These are phyloP conservation scores for Ophioninae sp. DNA, from an alignment of 2,888 invertebrate species.

Conservation along the genomic window DNA sequence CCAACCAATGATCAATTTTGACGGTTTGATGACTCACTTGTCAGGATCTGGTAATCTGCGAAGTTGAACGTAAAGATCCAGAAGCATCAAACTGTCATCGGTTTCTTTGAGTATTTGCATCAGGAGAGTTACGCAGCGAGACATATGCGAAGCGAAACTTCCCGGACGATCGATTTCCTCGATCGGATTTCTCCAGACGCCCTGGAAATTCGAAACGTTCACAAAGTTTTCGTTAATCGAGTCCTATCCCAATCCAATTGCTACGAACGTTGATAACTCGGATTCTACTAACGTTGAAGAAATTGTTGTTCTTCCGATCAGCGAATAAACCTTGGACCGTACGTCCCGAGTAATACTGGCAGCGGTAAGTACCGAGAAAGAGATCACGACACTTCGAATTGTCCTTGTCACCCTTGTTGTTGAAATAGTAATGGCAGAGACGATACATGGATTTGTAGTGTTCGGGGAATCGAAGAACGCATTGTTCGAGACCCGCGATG, in stretches of 20 bases:
- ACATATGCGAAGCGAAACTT: constrained; percentile 95
- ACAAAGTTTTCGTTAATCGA: too few species aligned
- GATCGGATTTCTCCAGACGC: constrained; percentile 95
- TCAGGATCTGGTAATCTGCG: constrained; percentile 91
- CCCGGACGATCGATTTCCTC: constrained; percentile 96
- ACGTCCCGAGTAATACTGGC: constrained; percentile 84
- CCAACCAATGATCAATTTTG: too few species aligned
- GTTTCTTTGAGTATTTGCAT: constrained; percentile 91
- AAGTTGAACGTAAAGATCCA: constrained; percentile 90
- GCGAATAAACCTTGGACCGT: constrained; percentile 91
- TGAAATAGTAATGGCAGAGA: constrained; percentile 91
- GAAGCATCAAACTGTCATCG: constrained; percentile 89
- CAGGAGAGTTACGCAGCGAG: constrained; percentile 90
- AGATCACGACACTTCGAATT: constrained; percentile 87
- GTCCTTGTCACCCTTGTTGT: constrained; percentile 86
- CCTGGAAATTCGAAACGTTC: constrained; percentile 80
- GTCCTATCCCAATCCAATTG: too few species aligned
- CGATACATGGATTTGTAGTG: constrained; percentile 97
- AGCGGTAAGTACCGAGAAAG: constrained; percentile 86
- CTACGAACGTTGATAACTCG: neutral
- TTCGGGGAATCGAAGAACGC: constrained; percentile 92
- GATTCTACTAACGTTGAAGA: constrained; percentile 88
- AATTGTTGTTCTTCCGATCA: constrained; percentile 92
- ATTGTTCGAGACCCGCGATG: constrained; percentile 90
- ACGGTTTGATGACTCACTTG: constrained; percentile 84